A percentile compares a stretch with the other conserved stretches of the same genome.
phyloP scores from a whole-genome alignment of 2,888 invertebrate species.

The Koerneria pararmatus region DNA sequence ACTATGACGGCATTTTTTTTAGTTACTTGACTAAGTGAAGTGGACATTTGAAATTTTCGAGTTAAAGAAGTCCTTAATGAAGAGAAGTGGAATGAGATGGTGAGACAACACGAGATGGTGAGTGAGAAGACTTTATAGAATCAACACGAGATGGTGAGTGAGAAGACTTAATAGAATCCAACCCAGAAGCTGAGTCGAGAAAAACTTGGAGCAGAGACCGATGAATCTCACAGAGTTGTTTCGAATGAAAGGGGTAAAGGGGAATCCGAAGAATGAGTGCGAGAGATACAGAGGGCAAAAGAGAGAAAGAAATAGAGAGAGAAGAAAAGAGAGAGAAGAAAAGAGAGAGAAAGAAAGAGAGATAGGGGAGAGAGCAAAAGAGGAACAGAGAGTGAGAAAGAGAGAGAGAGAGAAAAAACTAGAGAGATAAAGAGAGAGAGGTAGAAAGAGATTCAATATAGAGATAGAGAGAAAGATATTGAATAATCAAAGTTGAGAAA shows the following conservation, averaged over 20 bases:
- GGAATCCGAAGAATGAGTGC: not conserved
- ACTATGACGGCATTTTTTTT: no score
- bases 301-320: conserved; percentile 3
- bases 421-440: conserved; percentile 11
- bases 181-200: not conserved
- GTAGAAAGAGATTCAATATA: no score
- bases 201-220: no score
- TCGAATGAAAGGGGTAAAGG: not conserved
- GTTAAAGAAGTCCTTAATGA: no score
- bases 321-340: conserved; percentile 8
- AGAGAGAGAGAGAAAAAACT: not conserved
- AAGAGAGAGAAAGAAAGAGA: conserved; percentile 6
- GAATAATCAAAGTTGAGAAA: no score
- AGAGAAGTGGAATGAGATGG: not conserved
- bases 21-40: not conserved
- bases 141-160: not conserved
- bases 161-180: not conserved
- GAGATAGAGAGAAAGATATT: no score
- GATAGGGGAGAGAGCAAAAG: not conserved
- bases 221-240: no score
- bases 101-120: not conserved
- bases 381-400: conserved; percentile 2
- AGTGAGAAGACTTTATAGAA: not conserved
- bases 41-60: no score
- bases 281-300: not conserved